Base-by-base conservation (phyloP, 1,140 invertebrate species). In the Nasonia vitripennis region DNA sequence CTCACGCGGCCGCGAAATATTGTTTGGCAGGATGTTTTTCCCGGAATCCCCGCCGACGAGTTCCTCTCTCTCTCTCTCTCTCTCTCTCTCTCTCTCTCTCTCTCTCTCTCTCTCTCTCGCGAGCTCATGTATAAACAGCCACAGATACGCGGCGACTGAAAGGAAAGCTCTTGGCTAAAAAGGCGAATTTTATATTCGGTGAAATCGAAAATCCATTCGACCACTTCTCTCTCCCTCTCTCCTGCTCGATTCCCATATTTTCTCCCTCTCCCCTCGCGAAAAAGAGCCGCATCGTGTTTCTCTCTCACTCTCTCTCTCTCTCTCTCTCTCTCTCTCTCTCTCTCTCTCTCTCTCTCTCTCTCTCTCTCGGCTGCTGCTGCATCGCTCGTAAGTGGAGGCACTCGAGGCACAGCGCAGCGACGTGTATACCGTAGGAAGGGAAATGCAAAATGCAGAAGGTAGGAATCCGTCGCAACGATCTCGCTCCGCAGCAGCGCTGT, bases 391-490 rank as follows among this genome's bases (percentile, higher is more conserved):
- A 81, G 68, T 80, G 34, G 6, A 79, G 55, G 31, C 11, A 41
- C 31, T 20, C 20, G 48, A 71, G 79, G 68, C 14, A 55, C 34
- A 3, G 34, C 34, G 68, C 27, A 67, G 17, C 62, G 37, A 48
- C 27, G 31, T 62, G 71, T 74, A 37, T 37, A 62, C 23, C 14
- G 14, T 48, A 75, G 55, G 77, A 20, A 78, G 81, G 55, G n/a
- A 87, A 83, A 88, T 87, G 86, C 87, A 87, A 87, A 88, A 87
- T 87, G 85, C 85, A 87, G 85, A 82, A 88, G 84, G 68, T 20
- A 79, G 55, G 31, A 62, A 86, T 87, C 55, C 75, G 34, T 67
- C 34, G 81, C 31, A 48, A 37, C 10, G 41, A 41, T 27, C 41
- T 45, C 41, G 11, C 48, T 51, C 11, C 14, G 12, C 10, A 62